Evolutionary conservation across 2,113 vertebrate genomes (phyloP), one percentile per base, ranked within the genome.

Genomic region (Malurus elegans): DNA sequence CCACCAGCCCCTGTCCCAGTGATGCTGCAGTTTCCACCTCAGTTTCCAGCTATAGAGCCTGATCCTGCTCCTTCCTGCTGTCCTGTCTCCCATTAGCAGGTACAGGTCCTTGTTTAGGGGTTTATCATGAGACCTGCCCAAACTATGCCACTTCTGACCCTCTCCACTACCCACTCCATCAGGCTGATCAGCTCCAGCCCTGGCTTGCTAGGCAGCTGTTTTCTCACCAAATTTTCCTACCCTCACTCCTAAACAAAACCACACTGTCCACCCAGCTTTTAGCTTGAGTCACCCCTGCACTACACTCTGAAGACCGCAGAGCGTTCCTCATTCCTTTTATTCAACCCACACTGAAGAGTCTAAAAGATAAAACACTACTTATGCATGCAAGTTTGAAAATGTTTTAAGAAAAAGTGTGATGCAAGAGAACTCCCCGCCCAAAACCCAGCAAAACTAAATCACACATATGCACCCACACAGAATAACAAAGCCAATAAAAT

Each of bases 381-480:
- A 51, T 79, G 45, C 82, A 57, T 40, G 15, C 14, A 71, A 78
- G 21, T 56, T 62, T 48, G 12, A 73, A 19, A 45, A 20, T 21
- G 47, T 47, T 85, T 71, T 67, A 92, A 89, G 53, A 86, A 62
- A 64, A 86, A 56, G 51, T 26, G 8, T 32, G 74, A 69, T 44
- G 29, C 8, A 61, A 65, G 3, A 4, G 18, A 89, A 74, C 7
- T 36, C 12, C 10, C 4, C 9, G 5, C 6, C 2, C 2, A 17
- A 56, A 45, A 0, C 10, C 5, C 53, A 73, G 8, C 36, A 64
- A 81, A 85, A 75, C 8, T 29, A 67, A 79, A n/a, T 1, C 25
- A 48, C 18, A 34, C 3, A n/a, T n/a, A 73, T 0, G 1, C 3
- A 40, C 18, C 3, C 24, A 72, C 3, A 8, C 14, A 42, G n/a